Conservation (phyloP, 2,888 invertebrate species). For the Pinctada fucata region DNA sequence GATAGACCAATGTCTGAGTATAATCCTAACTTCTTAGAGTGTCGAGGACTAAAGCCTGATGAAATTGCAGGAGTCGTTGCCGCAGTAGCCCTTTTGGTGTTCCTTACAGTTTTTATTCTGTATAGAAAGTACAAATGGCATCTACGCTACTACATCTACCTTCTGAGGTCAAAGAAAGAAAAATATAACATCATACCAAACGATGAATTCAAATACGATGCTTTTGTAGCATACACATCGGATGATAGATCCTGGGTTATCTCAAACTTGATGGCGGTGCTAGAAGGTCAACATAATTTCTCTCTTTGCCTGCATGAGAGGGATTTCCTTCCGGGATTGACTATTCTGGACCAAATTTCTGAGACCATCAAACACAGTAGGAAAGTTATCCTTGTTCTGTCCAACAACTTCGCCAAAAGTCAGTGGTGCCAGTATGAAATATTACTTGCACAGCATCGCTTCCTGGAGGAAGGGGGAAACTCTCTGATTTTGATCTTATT, state of each 20-base stretch:
- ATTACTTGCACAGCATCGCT: constrained; percentile 83
- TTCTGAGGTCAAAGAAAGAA: constrained; percentile 51
- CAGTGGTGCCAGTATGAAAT: constrained; percentile 87
- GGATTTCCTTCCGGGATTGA: constrained; percentile 85
- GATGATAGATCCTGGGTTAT: constrained; percentile 83
- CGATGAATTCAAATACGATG: constrained; percentile 80
- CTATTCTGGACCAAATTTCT: constrained; percentile 85
- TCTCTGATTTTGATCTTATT: constrained; percentile 83
- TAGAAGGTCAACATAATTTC: constrained; percentile 79
- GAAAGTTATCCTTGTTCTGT: constrained; percentile 83
- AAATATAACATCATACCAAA: not conserved
- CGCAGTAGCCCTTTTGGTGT: constrained; percentile 12
- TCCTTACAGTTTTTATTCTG: constrained; percentile 45
- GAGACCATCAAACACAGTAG: constrained; percentile 84
- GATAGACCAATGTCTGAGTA: not conserved
- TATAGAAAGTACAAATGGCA: constrained; percentile 80
- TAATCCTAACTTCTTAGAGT: constrained; percentile 18
- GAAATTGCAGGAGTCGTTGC: constrained; percentile 33
- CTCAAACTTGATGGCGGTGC: constrained; percentile 81
- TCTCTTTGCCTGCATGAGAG: constrained; percentile 84
- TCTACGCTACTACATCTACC: constrained; percentile 79
- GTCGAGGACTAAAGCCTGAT: not conserved
- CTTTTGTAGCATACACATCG: constrained; percentile 85
- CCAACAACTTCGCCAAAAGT: constrained; percentile 82
- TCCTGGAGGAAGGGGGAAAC: constrained; percentile 78